Conservation (phyloP, 2,113 vertebrate genomes). For the Nipponia nippon region DNA sequence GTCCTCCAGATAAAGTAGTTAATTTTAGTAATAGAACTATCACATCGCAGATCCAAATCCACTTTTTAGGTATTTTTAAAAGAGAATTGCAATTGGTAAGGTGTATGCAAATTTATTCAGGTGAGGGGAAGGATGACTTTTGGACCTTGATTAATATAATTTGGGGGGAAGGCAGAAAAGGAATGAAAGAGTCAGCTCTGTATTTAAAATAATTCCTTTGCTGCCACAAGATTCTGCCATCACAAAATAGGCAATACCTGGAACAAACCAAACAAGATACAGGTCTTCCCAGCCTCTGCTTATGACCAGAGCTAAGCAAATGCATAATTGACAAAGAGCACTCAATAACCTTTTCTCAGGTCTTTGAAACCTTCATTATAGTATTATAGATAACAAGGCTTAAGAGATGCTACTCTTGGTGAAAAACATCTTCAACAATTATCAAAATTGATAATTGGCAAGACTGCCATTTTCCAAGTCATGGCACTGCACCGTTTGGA, state of each 20-base stretch:
- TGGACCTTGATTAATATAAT: neutral
- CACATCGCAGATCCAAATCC: neutral
- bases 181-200: neutral
- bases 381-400: neutral
- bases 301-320: neutral
- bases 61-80: neutral
- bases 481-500: neutral
- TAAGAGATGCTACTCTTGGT: neutral
- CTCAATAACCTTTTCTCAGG: neutral
- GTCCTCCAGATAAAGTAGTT: neutral
- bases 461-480: neutral
- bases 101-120: neutral
- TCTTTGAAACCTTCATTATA: neutral
- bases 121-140: neutral
- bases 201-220: neutral
- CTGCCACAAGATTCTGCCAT: neutral
- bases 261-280: neutral
- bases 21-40: neutral
- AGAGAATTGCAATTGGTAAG: neutral
- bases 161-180: fast-evolving
- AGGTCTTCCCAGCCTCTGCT: neutral
- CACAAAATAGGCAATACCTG: neutral
- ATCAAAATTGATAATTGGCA: neutral
- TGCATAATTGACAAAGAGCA: neutral
- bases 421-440: neutral